These are phyloP conservation scores for Artibeus lituratus DNA, from an alignment of 2,797 vertebrate genomes.

Conservation along the genomic window DNA sequence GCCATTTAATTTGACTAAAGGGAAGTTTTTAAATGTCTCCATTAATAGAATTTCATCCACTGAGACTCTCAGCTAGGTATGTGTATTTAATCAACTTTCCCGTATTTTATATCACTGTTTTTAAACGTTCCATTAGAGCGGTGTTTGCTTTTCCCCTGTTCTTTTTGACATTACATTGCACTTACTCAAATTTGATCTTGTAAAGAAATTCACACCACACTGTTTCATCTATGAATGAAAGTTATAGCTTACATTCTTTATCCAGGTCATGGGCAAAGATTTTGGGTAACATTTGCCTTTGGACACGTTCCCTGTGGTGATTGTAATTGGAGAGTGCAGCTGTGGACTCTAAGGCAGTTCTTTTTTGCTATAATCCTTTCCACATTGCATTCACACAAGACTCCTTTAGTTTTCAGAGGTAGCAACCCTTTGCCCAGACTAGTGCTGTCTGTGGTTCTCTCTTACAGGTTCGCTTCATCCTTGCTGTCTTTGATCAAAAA, in stretches of 20 bases:
- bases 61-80: not conserved
- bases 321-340: not conserved
- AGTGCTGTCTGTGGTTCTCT: not conserved
- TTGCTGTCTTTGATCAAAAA: constrained; percentile 50
- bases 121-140: not conserved
- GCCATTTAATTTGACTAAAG: not conserved
- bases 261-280: not conserved
- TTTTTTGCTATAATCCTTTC: constrained; percentile 47
- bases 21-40: not conserved
- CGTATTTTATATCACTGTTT: not conserved
- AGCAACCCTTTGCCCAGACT: not conserved
- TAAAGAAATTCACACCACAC: not conserved
- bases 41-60: not conserved
- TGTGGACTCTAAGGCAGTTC: not conserved
- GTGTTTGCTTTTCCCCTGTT: not conserved
- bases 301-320: not conserved
- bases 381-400: constrained; percentile 11
- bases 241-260: not conserved
- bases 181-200: not conserved
- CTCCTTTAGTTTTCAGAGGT: constrained; percentile 29
- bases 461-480: not conserved
- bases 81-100: not conserved
- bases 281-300: not conserved
- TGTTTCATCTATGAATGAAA: not conserved
- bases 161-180: not conserved